Base-by-base conservation (phyloP, 2,888 invertebrate genomes). In the Epsilonema sp. region DNA sequence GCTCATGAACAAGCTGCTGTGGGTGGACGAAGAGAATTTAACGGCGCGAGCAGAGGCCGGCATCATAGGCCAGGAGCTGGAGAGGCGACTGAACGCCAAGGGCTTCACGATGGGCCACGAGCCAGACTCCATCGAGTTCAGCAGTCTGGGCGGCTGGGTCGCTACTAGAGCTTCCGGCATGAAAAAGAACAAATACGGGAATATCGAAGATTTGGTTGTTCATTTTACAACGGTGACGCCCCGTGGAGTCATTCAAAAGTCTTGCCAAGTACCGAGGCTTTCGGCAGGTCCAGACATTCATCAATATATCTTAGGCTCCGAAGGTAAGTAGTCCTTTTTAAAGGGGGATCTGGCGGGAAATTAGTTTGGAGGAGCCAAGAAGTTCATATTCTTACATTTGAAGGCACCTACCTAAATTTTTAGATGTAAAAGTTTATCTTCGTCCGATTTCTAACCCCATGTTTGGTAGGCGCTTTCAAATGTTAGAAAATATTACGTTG, bases 111-210 rank as follows among this genome's bases (percentile, higher is more conserved):
- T 58, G 55, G 97, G 97, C 0, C 90, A 97, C 65, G 94, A 97
- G 64, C 97, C 97, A 0, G 97, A 97, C 65, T 92, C 90, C 1
- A 87, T 85, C 67, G 94, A 97, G 69, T 97, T 97, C 70, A 70
- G 70, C 48, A 67, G 72, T 16, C 74, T 97, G 1, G 94, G 94
- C 3, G 94, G 94, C 1, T 97, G 97, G 94, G 84, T 90, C 41
- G 86, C 89, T 2, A 90, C 90, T 0, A 70, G 89, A 44, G 90
- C 90, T 0, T 86, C 86, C n/a, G 94, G 97, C 46, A 94, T 94
- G 94, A 97, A 94, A 72, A 97, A 94, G 68, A 97, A 97, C 66
- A 78, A 82, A 0, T 97, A 94, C 56, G 92, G 92, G 0, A 94
- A 94, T 63, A 94, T 94, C 51, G 92, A 94, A 67, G 92, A 94